phyloP scores from a whole-genome alignment of 2,113 vertebrate species.

The Takifugu flavidus region DNA sequence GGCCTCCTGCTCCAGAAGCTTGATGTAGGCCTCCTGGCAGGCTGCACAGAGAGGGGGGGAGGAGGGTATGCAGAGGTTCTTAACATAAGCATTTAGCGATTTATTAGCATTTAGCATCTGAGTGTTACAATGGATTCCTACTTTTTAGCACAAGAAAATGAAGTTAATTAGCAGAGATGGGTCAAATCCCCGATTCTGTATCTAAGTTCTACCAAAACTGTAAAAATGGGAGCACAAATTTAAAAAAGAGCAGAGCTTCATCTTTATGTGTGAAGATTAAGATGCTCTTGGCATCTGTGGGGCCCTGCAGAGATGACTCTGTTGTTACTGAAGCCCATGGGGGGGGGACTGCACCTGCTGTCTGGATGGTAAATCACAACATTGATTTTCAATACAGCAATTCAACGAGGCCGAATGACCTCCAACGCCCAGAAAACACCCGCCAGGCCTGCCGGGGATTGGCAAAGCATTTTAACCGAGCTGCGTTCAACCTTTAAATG shows the following conservation, averaged over 20 bases:
- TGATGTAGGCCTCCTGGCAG: constrained; percentile 89
- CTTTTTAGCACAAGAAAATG: constrained; percentile 34
- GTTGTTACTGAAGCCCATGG: constrained; percentile 25
- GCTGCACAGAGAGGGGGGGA: constrained; percentile 66
- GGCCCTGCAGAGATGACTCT: background rate
- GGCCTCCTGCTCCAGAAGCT: constrained; percentile 82
- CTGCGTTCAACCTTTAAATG: background rate
- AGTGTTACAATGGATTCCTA: too few relatives aligned
- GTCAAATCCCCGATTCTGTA: too few relatives aligned
- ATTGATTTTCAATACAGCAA: constrained; percentile 64
- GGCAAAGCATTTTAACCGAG: constrained; percentile 6
- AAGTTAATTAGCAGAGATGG: background rate
- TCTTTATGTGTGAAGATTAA: too few relatives aligned
- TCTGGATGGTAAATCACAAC: constrained; percentile 46
- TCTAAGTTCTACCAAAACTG: too few relatives aligned
- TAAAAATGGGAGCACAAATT: too few relatives aligned
- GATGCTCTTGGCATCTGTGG: too few relatives aligned
- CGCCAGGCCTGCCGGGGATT: constrained; percentile 18
- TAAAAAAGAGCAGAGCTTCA: too few relatives aligned
- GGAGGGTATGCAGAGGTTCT: background rate
- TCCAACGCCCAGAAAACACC: constrained; percentile 28
- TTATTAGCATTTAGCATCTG: too few relatives aligned
- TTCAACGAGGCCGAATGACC: constrained; percentile 30
- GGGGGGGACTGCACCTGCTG: constrained; percentile 31
- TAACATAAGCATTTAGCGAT: too few relatives aligned